phyloP scores from a whole-genome alignment of 1,140 invertebrate species.

The Drosophila nebulosa region DNA sequence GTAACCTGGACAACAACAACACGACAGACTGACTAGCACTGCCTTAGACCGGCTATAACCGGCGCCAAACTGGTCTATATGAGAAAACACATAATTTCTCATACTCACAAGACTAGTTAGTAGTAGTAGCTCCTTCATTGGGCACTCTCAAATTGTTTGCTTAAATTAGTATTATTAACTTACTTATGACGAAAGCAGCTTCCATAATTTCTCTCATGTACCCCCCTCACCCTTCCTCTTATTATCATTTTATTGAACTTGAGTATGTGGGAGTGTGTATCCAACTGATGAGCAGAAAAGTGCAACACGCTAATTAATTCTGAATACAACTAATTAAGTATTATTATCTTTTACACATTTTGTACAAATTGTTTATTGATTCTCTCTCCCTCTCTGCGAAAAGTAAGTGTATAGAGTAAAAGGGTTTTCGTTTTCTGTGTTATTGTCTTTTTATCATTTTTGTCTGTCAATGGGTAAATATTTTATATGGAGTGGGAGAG shows the following conservation, averaged over 20 bases:
- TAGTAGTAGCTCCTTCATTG: neutral
- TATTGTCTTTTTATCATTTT: neutral
- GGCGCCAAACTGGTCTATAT: constrained; percentile 40
- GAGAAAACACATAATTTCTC: constrained; percentile 8
- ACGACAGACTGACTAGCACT: constrained; percentile 55
- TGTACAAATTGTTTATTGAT: no score
- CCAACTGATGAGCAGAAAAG: no score
- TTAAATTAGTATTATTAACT: constrained; percentile 21
- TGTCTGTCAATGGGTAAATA: neutral
- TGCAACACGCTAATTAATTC: no score
- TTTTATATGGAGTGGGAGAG: neutral
- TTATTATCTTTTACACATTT: neutral
- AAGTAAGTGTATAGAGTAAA: no score
- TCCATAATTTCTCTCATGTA: neutral
- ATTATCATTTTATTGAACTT: neutral
- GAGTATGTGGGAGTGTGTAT: no score
- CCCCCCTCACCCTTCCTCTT: no score
- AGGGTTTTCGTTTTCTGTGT: neutral
- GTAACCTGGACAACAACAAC: constrained; percentile 26
- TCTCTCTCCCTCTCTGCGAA: no score
- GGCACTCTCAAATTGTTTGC: no score
- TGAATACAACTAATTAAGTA: neutral
- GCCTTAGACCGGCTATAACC: constrained; percentile 50
- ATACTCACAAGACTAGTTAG: neutral
- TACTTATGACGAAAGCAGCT: neutral